These are phyloP conservation scores for Coboldia fuscipes DNA, from an alignment of 1,140 invertebrate species.

Conservation along the genomic window DNA sequence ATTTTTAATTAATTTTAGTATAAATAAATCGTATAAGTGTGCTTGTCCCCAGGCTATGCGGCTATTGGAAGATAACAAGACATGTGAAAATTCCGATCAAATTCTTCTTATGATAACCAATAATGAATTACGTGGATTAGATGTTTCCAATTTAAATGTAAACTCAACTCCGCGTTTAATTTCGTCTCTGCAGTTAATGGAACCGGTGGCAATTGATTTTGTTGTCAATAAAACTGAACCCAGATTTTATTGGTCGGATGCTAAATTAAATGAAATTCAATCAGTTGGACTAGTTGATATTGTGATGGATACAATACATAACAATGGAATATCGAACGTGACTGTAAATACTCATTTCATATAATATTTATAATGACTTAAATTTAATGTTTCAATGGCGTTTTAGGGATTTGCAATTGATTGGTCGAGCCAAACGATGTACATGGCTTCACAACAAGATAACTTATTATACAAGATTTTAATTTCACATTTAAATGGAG, in stretches of 20 bases:
- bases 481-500: conserved; percentile 47
- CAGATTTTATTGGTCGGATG: conserved; percentile 60
- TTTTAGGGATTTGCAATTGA: conserved; percentile 36
- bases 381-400: background rate
- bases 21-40: conserved; percentile 37
- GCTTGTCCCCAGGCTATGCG: conserved; percentile 62
- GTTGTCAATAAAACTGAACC: conserved; percentile 31
- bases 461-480: conserved; percentile 35
- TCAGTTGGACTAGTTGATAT: conserved; percentile 41
- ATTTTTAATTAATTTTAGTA: conserved; percentile 19
- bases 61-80: conserved; percentile 33
- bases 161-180: conserved; percentile 59
- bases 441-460: conserved; percentile 29
- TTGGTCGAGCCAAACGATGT: conserved; percentile 56
- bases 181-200: conserved; percentile 30
- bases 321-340: no score
- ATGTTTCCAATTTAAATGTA: conserved; percentile 47
- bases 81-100: conserved; percentile 51
- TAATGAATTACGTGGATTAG: conserved; percentile 66
- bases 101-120: conserved; percentile 49
- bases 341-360: no score
- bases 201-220: conserved; percentile 46
- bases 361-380: no score
- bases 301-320: conserved; percentile 37
- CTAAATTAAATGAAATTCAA: conserved; percentile 49